A percentile compares a stretch with the other conserved stretches of the same genome.
Conservation (phyloP, 2,888 invertebrate genomes). For the Pyrochroa serraticornis region DNA sequence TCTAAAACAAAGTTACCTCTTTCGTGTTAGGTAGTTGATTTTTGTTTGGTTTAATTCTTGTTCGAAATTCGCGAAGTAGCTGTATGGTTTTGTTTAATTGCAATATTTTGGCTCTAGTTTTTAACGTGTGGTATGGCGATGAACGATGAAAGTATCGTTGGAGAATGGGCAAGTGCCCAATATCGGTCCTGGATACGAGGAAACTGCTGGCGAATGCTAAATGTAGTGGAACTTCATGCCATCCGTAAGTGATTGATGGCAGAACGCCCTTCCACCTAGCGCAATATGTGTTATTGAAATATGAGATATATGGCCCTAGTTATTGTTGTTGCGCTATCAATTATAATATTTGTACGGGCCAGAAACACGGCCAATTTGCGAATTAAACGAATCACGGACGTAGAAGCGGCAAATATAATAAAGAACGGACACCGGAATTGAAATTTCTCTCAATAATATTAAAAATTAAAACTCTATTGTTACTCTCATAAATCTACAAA, state of each 20-base stretch:
- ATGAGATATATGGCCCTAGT: conserved; percentile 51
- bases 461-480: no score
- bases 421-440: no score
- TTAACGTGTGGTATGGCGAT: neutral
- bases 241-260: conserved; percentile 60
- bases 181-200: conserved; percentile 46
- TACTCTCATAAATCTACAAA: no score
- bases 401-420: no score
- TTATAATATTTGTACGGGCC: conserved; percentile 44
- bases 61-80: no score
- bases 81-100: no score
- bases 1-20: no score
- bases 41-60: no score
- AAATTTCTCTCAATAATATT: no score
- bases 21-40: no score
- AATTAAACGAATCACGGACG: neutral
- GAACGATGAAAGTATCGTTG: conserved; percentile 12
- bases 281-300: conserved; percentile 59
- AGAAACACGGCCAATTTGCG: conserved; percentile 18
- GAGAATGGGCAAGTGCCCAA: conserved; percentile 48
- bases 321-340: conserved; percentile 47
- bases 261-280: conserved; percentile 57
- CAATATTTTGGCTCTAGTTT: neutral
- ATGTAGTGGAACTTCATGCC: conserved; percentile 59
- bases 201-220: conserved; percentile 56